These are phyloP conservation scores for Oncorhynchus masou DNA, from an alignment of 2,113 vertebrate genomes.

Conservation along the genomic window DNA sequence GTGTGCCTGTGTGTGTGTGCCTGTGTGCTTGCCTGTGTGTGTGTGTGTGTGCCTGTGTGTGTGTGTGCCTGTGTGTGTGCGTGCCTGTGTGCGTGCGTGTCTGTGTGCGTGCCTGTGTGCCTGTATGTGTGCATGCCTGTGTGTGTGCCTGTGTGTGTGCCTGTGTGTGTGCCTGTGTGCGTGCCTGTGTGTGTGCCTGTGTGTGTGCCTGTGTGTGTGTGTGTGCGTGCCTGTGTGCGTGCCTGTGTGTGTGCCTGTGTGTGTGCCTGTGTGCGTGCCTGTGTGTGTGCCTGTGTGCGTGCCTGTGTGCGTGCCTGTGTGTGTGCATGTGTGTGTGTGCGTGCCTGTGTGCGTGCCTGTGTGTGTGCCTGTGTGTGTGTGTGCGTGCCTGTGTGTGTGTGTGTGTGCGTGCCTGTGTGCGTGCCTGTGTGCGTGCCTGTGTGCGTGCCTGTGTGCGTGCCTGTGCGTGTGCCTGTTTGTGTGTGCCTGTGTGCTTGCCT, in stretches of 20 bases:
- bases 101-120: no score
- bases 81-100: no score
- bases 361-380: no score
- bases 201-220: no score
- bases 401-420: not conserved
- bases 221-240: no score
- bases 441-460: not conserved
- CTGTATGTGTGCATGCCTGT: not conserved
- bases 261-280: not conserved
- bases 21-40: not conserved
- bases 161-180: not conserved
- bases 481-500: no score
- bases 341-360: no score
- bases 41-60: not conserved
- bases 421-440: no score
- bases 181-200: not conserved
- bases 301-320: not conserved
- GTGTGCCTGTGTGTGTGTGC: not conserved
- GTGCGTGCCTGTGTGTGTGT: not conserved
- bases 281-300: no score
- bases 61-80: not conserved
- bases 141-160: no score
- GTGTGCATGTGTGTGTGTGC: not conserved
- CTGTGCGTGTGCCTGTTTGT: not conserved
- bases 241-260: not conserved